Evolutionary conservation across 2,888 invertebrate genomes (phyloP).

Genomic region (Deroplatys truncata): DNA sequence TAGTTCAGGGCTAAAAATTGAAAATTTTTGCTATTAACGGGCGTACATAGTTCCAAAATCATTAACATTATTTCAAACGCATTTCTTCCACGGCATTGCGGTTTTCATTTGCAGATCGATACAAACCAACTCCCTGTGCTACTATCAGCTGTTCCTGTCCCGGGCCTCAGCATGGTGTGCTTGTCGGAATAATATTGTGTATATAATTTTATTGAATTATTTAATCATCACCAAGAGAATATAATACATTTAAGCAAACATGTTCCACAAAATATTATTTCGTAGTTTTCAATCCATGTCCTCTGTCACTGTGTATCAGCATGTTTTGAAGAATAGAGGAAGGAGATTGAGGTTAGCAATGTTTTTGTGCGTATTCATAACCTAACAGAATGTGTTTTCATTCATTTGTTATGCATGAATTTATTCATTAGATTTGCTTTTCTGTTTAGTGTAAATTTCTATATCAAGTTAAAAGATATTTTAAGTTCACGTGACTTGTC

Average conservation of each 20-base stretch:
- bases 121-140: constrained; percentile 29
- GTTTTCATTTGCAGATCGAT: constrained; percentile 21
- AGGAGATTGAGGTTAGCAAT: constrained; percentile 27
- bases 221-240: background rate
- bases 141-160: constrained; percentile 26
- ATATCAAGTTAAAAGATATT: too few relatives aligned
- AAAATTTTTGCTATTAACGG: background rate
- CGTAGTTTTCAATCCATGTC: constrained; percentile 15
- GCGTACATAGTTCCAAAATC: background rate
- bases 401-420: too few relatives aligned
- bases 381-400: background rate
- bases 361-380: background rate
- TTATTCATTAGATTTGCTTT: too few relatives aligned
- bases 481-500: too few relatives aligned
- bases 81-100: constrained; percentile 19
- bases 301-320: constrained; percentile 11
- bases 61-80: background rate
- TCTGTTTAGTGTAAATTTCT: too few relatives aligned
- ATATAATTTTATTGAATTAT: background rate
- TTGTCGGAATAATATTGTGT: background rate
- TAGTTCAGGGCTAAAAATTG: background rate
- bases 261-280: constrained; percentile 18
- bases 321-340: constrained; percentile 17
- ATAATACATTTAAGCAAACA: background rate
- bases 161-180: background rate